Conservation (phyloP, 2,888 invertebrate genomes). For the Nemotelus nigrinus region DNA sequence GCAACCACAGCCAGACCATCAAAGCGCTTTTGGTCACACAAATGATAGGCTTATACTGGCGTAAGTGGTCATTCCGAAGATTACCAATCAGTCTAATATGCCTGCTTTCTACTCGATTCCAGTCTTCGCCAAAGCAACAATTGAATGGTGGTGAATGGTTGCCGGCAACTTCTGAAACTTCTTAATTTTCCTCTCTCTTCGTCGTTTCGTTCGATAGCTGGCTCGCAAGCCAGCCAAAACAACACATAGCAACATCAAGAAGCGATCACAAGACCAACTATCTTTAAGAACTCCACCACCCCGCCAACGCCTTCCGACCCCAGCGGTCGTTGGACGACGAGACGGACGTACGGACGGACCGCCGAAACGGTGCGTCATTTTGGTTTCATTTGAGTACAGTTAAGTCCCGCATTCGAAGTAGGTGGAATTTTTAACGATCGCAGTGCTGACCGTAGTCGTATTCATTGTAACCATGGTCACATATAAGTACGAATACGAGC, state of each 20-base stretch:
- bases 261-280: background rate
- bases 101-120: background rate
- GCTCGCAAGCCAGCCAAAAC: background rate
- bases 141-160: background rate
- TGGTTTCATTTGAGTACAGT: conserved; percentile 45
- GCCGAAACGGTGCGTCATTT: conserved; percentile 43
- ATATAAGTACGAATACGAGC: conserved; percentile 23
- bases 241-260: conserved; percentile 11
- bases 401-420: conserved; percentile 45
- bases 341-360: conserved; percentile 17
- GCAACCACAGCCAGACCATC: too few species aligned
- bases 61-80: background rate
- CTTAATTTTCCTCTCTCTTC: conserved; percentile 23
- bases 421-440: conserved; percentile 43
- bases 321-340: background rate
- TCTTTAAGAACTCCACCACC: too few species aligned
- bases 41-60: too few species aligned
- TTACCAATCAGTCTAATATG: background rate
- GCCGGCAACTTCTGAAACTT: background rate
- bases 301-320: background rate
- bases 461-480: conserved; percentile 26
- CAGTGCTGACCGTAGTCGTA: conserved; percentile 14
- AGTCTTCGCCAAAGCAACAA: background rate
- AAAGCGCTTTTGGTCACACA: too few species aligned
- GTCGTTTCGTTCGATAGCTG: background rate